Conservation (phyloP, 1,140 invertebrate species). For the fruit fly (Drosophila melanogaster) region Release_6_plus_ISO1_MT NT_033777.3:12758501-12759000, state of each 20-base stretch:
- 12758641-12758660: constrained; percentile 26
- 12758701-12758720: constrained; percentile 3
- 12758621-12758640: constrained; percentile 20
- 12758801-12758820: constrained; percentile 57
- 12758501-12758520: constrained; percentile 46
- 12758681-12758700: constrained; percentile 14
- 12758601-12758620: constrained; percentile 72
- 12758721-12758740: constrained; percentile 22
- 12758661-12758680: constrained; percentile 33
- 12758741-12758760: constrained; percentile 69
- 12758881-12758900: constrained; percentile 52
- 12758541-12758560: constrained; percentile 49
- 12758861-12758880: constrained; percentile 3
- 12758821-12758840: constrained; percentile 45
- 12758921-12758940: constrained; percentile 78
- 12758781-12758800: constrained; percentile 12
- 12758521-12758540: constrained; percentile 30
- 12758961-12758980: constrained; percentile 67
- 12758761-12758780: constrained; percentile 24
- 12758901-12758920: constrained; percentile 41
- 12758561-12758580: constrained; percentile 70
- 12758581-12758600: constrained; percentile 41
- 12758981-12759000: constrained; percentile 43
- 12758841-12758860: constrained; percentile 27
- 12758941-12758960: constrained; percentile 80